Evolutionary conservation across 1,140 invertebrate genomes (phyloP).

Genomic region (Neodiprion pinetum): DNA sequence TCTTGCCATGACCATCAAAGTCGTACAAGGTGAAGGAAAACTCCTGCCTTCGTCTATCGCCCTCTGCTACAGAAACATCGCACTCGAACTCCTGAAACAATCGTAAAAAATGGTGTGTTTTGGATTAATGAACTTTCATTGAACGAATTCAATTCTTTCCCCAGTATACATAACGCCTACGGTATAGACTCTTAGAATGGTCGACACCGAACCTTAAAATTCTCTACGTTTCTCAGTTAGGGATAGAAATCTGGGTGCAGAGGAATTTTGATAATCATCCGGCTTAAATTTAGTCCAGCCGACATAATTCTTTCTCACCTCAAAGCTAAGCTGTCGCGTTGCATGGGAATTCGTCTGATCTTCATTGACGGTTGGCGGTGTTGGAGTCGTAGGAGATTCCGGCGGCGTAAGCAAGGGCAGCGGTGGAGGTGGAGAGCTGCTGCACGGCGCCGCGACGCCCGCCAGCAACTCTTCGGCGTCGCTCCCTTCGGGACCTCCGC

Average conservation of each 20-base stretch:
- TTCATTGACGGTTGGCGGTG: conserved; percentile 46
- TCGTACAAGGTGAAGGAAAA: conserved; percentile 93
- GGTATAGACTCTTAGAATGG: too few relatives aligned
- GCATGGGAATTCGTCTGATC: conserved; percentile 48
- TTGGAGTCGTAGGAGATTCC: conserved; percentile 46
- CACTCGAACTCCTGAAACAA: conserved; percentile 81
- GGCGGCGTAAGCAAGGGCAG: conserved; percentile 35
- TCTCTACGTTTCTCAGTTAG: too few relatives aligned
- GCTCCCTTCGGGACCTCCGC: conserved; percentile 54
- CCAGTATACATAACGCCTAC: too few relatives aligned
- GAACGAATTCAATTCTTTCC: too few relatives aligned
- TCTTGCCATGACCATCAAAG: conserved; percentile 89
- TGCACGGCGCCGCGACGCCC: conserved; percentile 48
- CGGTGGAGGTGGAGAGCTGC: conserved; percentile 47
- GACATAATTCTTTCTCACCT: conserved; percentile 36
- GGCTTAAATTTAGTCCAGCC: not conserved
- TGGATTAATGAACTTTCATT: too few relatives aligned
- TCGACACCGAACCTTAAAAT: too few relatives aligned
- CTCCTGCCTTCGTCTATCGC: conserved; percentile 78
- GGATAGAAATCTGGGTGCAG: not conserved
- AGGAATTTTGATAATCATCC: not conserved
- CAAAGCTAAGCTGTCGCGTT: conserved; percentile 55
- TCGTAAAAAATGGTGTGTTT: conserved; percentile 9
- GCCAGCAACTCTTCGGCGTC: conserved; percentile 56
- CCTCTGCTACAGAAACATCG: conserved; percentile 84